These are phyloP conservation scores for Limnodromus scolopaceus DNA, from an alignment of 2,797 vertebrate genomes.

Conservation along the genomic window DNA sequence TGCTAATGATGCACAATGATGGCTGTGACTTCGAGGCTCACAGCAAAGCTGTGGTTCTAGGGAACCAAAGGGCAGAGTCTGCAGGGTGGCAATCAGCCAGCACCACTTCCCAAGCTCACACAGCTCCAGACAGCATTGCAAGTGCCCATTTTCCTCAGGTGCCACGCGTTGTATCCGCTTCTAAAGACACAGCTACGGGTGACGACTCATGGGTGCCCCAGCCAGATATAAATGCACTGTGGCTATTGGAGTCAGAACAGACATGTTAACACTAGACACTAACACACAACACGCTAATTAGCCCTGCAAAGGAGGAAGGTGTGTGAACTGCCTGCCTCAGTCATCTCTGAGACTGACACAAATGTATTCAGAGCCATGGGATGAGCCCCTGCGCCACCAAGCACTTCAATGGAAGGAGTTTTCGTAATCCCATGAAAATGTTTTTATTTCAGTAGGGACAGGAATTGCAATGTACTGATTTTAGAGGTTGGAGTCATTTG, in stretches of 20 bases:
- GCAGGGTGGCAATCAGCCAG: not conserved
- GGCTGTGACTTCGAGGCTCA: not conserved
- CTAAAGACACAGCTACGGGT: not conserved
- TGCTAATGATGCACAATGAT: not conserved
- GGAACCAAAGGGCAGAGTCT: not conserved
- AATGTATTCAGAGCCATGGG: not conserved
- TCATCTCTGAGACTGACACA: rapidly evolving
- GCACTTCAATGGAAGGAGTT: not conserved
- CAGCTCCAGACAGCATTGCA: rapidly evolving
- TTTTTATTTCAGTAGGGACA: not conserved
- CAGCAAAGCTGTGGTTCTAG: not conserved
- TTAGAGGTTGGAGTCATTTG: not conserved
- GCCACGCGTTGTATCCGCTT: not conserved
- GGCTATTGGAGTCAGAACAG: not conserved
- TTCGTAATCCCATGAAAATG: not conserved
- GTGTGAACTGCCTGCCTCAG: not conserved
- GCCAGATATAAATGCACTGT: not conserved
- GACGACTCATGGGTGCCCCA: not conserved
- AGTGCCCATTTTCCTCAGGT: not conserved
- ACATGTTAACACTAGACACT: rapidly evolving
- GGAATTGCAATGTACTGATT: not conserved
- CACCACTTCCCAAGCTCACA: not conserved
- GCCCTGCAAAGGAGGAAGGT: not conserved
- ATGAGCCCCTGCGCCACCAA: not conserved
- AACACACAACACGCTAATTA: not conserved